Percentiles rank a stretch among this genome's conserved stretches.
phyloP scores from a whole-genome alignment of 2,888 invertebrate species.

The Tachystola acroxantha region DNA sequence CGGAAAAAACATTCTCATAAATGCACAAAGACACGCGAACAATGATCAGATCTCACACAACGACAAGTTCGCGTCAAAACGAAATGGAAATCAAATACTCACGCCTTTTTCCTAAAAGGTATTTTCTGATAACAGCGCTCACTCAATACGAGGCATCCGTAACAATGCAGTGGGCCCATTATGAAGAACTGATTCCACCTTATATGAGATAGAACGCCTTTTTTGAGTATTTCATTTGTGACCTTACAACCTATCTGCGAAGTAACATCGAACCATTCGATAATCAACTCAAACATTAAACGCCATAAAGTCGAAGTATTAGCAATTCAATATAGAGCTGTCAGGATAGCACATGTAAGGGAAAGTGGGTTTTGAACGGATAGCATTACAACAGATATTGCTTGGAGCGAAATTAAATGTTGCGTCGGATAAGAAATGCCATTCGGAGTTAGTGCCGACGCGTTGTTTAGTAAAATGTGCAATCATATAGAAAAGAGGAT shows the following conservation, averaged over 20 bases:
- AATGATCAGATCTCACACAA: conserved; percentile 27
- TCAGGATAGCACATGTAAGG: conserved; percentile 6
- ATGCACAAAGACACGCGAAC: conserved; percentile 19
- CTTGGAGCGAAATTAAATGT: conserved; percentile 23
- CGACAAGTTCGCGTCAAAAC: conserved; percentile 18
- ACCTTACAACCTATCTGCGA: conserved; percentile 28
- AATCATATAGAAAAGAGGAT: conserved; percentile 60
- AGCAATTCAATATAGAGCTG: conserved; percentile 9
- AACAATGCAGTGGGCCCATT: conserved; percentile 57
- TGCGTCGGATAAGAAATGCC: conserved; percentile 34
- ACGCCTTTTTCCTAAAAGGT: conserved; percentile 50
- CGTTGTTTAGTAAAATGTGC: conserved; percentile 68
- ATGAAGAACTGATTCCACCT: conserved; percentile 58
- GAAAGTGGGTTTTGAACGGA: conserved; percentile 18
- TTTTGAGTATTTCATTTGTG: conserved; percentile 37
- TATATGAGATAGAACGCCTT: conserved; percentile 51
- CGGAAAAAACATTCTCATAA: neutral
- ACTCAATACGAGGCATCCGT: conserved; percentile 33
- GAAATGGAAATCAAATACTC: conserved; percentile 24
- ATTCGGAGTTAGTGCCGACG: conserved; percentile 32
- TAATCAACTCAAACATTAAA: conserved; percentile 24
- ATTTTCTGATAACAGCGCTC: conserved; percentile 47
- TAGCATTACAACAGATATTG: conserved; percentile 12
- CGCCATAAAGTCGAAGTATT: conserved; percentile 17
- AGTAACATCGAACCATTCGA: conserved; percentile 20